Evolutionary conservation across 2,888 invertebrate genomes (phyloP).

Genomic region (Carpatolechia fugitivella): DNA sequence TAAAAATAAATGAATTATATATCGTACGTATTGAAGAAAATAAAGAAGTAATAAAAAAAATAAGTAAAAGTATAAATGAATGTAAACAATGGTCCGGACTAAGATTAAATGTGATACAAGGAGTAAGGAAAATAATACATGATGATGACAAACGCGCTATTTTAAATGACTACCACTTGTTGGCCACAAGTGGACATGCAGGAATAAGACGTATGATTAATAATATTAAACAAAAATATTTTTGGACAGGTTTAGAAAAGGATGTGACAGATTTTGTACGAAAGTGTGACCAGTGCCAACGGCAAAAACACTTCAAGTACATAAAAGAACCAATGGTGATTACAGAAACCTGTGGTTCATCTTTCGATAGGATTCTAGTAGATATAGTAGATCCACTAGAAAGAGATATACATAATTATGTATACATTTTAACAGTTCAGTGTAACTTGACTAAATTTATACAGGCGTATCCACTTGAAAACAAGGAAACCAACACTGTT

Average conservation of each 20-base stretch:
- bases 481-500: background rate
- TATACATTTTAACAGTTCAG: background rate
- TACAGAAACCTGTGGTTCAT: slow-evolving; percentile 4
- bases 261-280: background rate
- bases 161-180: background rate
- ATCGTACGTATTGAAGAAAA: background rate
- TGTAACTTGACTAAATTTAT: background rate
- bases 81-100: background rate
- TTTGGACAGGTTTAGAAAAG: background rate
- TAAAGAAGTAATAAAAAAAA: background rate
- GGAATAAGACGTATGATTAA: slow-evolving; percentile 8
- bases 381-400: slow-evolving; percentile 17
- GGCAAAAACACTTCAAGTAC: slow-evolving; percentile 5
- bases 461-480: background rate
- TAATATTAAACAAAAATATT: background rate
- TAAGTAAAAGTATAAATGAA: background rate
- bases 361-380: slow-evolving; percentile 19
- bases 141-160: background rate
- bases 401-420: slow-evolving; percentile 14
- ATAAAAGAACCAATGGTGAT: slow-evolving; percentile 17
- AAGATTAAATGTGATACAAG: background rate
- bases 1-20: background rate
- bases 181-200: slow-evolving; percentile 13
- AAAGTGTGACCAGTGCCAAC: slow-evolving; percentile 11
- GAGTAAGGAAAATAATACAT: background rate